phyloP scores from a whole-genome alignment of 1,140 invertebrate genomes.

The Eupeodes corollae region DNA sequence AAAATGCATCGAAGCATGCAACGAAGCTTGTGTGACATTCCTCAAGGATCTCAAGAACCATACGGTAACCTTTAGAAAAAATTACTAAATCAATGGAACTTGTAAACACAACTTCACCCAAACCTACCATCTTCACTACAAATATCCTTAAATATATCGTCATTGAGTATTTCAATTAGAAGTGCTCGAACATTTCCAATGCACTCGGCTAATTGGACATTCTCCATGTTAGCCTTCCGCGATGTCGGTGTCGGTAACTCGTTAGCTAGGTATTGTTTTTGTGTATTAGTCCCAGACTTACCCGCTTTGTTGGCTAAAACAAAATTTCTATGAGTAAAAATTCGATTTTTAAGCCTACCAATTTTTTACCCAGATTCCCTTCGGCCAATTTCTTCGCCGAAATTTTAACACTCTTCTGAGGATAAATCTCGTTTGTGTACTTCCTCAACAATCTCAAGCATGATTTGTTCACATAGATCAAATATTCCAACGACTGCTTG shows the following conservation, averaged over 20 bases:
- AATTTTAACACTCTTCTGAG: constrained; percentile 38
- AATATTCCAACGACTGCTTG: constrained; percentile 55
- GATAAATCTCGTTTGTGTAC: constrained; percentile 84
- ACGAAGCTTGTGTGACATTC: constrained; percentile 87
- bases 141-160: constrained; percentile 48
- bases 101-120: background rate
- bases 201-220: constrained; percentile 67
- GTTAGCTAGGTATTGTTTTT: background rate
- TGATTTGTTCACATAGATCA: constrained; percentile 80
- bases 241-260: constrained; percentile 13
- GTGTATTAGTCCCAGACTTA: constrained; percentile 3
- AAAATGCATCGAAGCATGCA: constrained; percentile 89
- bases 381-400: too few species aligned
- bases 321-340: constrained; percentile 2
- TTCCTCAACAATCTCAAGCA: constrained; percentile 68
- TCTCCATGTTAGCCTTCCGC: constrained; percentile 52
- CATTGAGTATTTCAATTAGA: constrained; percentile 72
- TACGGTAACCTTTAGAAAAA: constrained; percentile 39
- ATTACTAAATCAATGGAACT: background rate
- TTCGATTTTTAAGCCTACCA: background rate
- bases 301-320: background rate
- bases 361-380: too few species aligned
- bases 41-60: constrained; percentile 63
- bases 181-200: constrained; percentile 76
- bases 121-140: constrained; percentile 26